Conservation (phyloP, 2,113 vertebrate species). For the Phaetusa simplex region DNA sequence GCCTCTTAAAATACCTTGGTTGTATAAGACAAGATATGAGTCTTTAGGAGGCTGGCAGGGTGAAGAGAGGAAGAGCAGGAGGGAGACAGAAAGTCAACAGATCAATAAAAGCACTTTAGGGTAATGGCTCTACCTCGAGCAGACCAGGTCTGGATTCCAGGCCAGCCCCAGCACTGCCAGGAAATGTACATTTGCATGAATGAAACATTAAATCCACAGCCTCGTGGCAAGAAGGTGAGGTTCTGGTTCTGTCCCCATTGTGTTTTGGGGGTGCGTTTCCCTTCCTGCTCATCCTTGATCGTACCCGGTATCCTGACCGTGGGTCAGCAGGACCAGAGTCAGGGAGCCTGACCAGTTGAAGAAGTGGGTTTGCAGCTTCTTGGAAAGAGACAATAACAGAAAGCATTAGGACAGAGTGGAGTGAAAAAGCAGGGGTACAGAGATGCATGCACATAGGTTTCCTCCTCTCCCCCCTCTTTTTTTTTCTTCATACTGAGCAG, state of each 20-base stretch:
- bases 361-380: neutral
- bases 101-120: constrained; percentile 85
- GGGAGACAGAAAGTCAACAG: constrained; percentile 75
- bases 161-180: constrained; percentile 74
- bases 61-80: constrained; percentile 51
- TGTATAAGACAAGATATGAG: constrained; percentile 42
- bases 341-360: neutral
- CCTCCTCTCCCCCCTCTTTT: too few species aligned
- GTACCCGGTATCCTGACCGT: fast-evolving
- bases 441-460: neutral
- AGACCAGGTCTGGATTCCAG: constrained; percentile 50
- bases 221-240: neutral
- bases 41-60: constrained; percentile 11
- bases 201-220: constrained; percentile 47
- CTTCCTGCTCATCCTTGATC: neutral
- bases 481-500: neutral
- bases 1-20: constrained; percentile 19
- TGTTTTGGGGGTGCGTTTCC: neutral
- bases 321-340: neutral
- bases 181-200: constrained; percentile 68
- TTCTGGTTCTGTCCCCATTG: neutral
- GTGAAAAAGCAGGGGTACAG: neutral
- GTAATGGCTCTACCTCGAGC: constrained; percentile 75
- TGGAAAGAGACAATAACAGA: neutral
- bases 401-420: neutral